Evolutionary conservation across 2,797 vertebrate species (phyloP), one percentile per base, ranked within the genome.

Genomic region (Falco columbarius): DNA sequence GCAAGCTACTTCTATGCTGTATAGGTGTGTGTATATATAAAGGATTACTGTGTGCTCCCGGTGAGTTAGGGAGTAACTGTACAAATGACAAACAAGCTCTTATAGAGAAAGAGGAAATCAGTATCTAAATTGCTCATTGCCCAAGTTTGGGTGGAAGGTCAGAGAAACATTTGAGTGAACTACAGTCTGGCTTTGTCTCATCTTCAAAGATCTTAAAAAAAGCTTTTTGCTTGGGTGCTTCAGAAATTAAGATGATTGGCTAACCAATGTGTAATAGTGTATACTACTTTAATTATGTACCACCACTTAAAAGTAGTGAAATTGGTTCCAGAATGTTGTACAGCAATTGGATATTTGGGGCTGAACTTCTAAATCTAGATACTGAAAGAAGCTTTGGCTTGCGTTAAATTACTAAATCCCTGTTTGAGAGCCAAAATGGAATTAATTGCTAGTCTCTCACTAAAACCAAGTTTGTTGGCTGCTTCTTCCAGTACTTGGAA

Each of bases 311-410:
- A 86, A 90, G 68, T 14, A 70, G 26, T 72, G 65, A 81, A 84
- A 89, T 54, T 2, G 1, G 20, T 51, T 86, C 22, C 54, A 42
- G 46, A 34, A 29, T 75, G 13, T 26, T 72, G 16, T 74, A 49
- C 26, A 76, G 40, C 36, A 65, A 15, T 40, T 87, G 61, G 23
- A 24, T 82, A 27, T 73, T 73, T 83, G 81, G 68, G 32, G 20
- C 24, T 81, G 62, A 81, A 76, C 42, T 94, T 84, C 18, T 32
- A 82, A 34, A 82, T 72, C 55, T 80, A 63, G 23, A 79, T 93
- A 47, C 47, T 51, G 34, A 81, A 94, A 73, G 90, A 81, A 70
- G 27, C 27, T 46, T 90, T 49, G 12, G 8, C 38, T 91, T 87
- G 34, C 1, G 2, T 79, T 75, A 47, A 81, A 83, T 83, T 91